phyloP scores from a whole-genome alignment of 2,888 invertebrate genomes.

The Dilophus febrilis region DNA sequence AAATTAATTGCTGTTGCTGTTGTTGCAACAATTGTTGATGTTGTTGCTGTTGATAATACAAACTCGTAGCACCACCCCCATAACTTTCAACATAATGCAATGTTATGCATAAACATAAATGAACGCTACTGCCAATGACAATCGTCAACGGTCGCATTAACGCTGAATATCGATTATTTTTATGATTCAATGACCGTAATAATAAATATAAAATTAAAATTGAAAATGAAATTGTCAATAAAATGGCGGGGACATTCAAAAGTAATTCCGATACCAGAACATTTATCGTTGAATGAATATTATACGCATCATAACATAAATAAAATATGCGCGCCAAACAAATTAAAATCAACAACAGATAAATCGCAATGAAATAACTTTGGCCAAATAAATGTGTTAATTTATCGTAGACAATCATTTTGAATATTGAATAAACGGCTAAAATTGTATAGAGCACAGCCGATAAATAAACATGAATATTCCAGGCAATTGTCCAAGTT shows the following conservation, averaged over 20 bases:
- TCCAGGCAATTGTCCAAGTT: slow-evolving; percentile 77
- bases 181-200: slow-evolving; percentile 60
- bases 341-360: slow-evolving; percentile 63
- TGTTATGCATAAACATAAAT: slow-evolving; percentile 63
- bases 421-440: slow-evolving; percentile 70
- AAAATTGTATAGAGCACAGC: slow-evolving; percentile 71
- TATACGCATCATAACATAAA: slow-evolving; percentile 83
- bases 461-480: slow-evolving; percentile 75
- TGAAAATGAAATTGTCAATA: slow-evolving; percentile 77
- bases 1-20: no score
- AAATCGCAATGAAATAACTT: slow-evolving; percentile 74
- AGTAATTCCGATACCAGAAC: slow-evolving; percentile 63
- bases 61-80: slow-evolving; percentile 21
- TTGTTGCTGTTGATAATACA: slow-evolving; percentile 25
- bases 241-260: slow-evolving; percentile 69
- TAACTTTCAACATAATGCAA: slow-evolving; percentile 59
- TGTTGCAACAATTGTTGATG: neutral
- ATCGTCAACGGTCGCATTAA: slow-evolving; percentile 64
- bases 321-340: slow-evolving; percentile 72
- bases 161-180: slow-evolving; percentile 47
- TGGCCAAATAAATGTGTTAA: slow-evolving; percentile 73
- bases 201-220: slow-evolving; percentile 72
- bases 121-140: slow-evolving; percentile 58
- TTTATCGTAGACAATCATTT: slow-evolving; percentile 71
- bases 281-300: slow-evolving; percentile 65